These are phyloP conservation scores for Sitta europaea DNA, from an alignment of 2,113 vertebrate species.

Conservation along the genomic window DNA sequence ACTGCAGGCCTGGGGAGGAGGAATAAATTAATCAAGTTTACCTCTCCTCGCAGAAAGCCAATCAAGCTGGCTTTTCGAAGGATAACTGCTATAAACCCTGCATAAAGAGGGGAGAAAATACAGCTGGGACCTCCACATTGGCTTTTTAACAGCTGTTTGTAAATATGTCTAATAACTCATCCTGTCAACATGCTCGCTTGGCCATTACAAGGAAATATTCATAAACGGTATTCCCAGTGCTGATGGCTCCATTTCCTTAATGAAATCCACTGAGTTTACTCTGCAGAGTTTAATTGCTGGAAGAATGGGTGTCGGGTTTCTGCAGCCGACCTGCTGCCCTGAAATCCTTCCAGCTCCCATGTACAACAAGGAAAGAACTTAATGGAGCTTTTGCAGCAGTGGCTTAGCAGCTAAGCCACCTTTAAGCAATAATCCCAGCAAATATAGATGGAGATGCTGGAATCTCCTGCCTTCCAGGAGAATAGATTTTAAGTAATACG, in stretches of 20 bases:
- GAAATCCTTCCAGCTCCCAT: slow-evolving; percentile 63
- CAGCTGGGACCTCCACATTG: not conserved
- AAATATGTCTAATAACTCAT: slow-evolving; percentile 62
- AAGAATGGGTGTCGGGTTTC: slow-evolving; percentile 66
- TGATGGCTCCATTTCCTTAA: slow-evolving; percentile 69
- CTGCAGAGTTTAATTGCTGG: slow-evolving; percentile 68
- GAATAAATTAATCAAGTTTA: slow-evolving; percentile 16
- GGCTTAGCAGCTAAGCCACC: slow-evolving; percentile 61
- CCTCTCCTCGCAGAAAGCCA: not conserved
- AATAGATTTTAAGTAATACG: not conserved
- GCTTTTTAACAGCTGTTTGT: slow-evolving; percentile 58
- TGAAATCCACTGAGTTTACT: slow-evolving; percentile 68
- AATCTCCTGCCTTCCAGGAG: slow-evolving; percentile 18
- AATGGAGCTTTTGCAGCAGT: slow-evolving; percentile 65
- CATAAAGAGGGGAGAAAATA: not conserved
- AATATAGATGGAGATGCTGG: slow-evolving; percentile 22
- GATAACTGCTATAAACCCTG: not conserved
- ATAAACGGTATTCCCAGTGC: slow-evolving; percentile 17
- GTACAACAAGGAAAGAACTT: slow-evolving; percentile 30
- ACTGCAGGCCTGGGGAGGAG: not conserved
- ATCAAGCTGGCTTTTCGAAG: not conserved
- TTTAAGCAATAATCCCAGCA: slow-evolving; percentile 51
- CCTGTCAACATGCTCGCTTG: slow-evolving; percentile 31
- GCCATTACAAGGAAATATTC: slow-evolving; percentile 30
- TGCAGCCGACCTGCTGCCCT: slow-evolving; percentile 29